phyloP scores from a whole-genome alignment of 2,113 vertebrate genomes.

The Tenrec ecaudatus region DNA sequence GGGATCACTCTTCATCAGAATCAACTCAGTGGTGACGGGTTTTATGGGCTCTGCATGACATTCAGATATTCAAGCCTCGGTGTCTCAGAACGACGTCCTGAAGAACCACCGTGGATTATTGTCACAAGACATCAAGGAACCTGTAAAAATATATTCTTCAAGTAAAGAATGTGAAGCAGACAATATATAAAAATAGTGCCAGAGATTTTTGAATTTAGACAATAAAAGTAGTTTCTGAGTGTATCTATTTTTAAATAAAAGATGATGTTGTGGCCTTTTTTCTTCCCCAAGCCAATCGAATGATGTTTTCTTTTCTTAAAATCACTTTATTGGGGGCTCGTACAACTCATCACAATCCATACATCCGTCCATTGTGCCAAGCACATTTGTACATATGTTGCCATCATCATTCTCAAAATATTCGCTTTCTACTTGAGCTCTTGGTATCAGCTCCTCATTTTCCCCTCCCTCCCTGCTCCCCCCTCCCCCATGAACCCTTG shows the following conservation, averaged over 20 bases:
- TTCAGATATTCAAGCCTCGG: not conserved
- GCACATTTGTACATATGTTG: no score
- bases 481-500: no score
- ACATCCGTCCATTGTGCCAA: no score
- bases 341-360: no score
- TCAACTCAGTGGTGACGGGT: not conserved
- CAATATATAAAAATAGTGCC: not conserved
- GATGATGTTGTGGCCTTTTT: no score
- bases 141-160: not conserved
- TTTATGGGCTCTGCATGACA: not conserved
- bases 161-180: not conserved
- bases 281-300: no score
- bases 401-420: no score
- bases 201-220: not conserved
- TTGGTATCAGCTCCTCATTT: no score
- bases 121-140: constrained; percentile 9
- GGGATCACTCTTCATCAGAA: not conserved
- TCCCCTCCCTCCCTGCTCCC: no score
- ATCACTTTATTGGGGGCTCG: no score
- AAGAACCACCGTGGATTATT: not conserved
- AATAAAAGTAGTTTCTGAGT: not conserved
- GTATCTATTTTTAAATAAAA: not conserved
- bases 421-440: no score
- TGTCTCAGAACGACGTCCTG: not conserved
- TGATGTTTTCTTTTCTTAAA: no score